phyloP scores from a whole-genome alignment of 2,113 vertebrate genomes.

The Seriola aureovittata region DNA sequence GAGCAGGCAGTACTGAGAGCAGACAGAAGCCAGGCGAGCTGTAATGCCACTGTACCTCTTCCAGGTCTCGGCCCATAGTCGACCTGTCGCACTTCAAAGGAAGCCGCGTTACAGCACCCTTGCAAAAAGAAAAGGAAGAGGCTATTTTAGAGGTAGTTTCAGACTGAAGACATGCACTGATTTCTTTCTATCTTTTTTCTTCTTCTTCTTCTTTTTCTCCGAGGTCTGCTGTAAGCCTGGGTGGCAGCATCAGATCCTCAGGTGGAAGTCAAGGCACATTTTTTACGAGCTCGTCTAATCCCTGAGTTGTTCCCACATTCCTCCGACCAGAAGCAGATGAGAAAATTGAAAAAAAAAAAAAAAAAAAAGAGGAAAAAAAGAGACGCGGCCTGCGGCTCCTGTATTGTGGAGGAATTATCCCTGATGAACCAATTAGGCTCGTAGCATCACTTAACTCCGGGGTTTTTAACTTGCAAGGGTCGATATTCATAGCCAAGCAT shows the following conservation, averaged over 20 bases:
- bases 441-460: slow-evolving; percentile 75
- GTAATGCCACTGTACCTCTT: slow-evolving; percentile 80
- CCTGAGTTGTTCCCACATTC: slow-evolving; percentile 57
- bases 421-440: slow-evolving; percentile 80
- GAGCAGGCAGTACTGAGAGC: slow-evolving; percentile 55
- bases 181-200: neutral
- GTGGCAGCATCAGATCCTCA: slow-evolving; percentile 65
- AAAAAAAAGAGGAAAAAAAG: neutral
- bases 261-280: slow-evolving; percentile 55
- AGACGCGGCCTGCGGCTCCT: slow-evolving; percentile 65
- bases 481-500: slow-evolving; percentile 75
- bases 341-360: slow-evolving; percentile 40
- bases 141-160: slow-evolving; percentile 68
- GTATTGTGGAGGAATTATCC: slow-evolving; percentile 71
- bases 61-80: slow-evolving; percentile 89
- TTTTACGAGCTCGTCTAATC: slow-evolving; percentile 66
- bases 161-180: slow-evolving; percentile 40
- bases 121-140: slow-evolving; percentile 80
- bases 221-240: slow-evolving; percentile 45
- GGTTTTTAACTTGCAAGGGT: slow-evolving; percentile 77
- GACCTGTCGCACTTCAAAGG: slow-evolving; percentile 94
- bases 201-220: neutral
- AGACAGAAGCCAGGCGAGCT: slow-evolving; percentile 77
- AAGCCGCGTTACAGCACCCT: slow-evolving; percentile 86
- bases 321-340: slow-evolving; percentile 48